Evolutionary conservation across 2,113 vertebrate genomes (phyloP), one percentile per base, ranked within the genome.

Genomic region (Neodontobutis hainanensis): DNA sequence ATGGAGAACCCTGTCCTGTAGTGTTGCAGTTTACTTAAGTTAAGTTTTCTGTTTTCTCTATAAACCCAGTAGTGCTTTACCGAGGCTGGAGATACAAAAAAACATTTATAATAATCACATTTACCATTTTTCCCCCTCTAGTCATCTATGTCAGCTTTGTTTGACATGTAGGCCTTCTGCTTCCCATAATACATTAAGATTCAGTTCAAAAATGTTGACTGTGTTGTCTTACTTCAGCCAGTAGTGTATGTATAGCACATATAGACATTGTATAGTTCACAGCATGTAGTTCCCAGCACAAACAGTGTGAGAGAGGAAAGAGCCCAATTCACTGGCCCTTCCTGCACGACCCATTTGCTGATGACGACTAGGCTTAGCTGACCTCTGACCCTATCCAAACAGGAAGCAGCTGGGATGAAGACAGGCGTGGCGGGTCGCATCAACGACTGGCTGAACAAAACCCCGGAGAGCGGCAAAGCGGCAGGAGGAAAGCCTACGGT

Each of bases 401-500:
- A 99, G 97, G 97, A 99, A 93, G 95, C 96, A 61, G 96, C 96
- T 84, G 96, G 95, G 42, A 93, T 99, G 87, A 99, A 99, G 82
- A 95, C 98, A 74, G 97, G 97, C 27, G 96, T 98, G 73, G 97
- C 97, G 7, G 97, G 95, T 84, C 97, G 97, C 83, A 98, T 99
- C 92, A 99, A 94, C 0, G 97, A 98, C 85, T 99, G 97, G 97
- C 90, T 99, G 88, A 99, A 95, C 68, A 99, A 98, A 94, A 96
- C 96, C 75, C 97, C 97, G 2, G 97, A 99, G 68, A 85, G 93
- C 65, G 92, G 92, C 90, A 97, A 95, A 90, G 89, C 91, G 0
- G 62, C 95, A 47, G 94, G 95, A 91, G 93, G 94, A 82, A 96
- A 94, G 80, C 97, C 97, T 77, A 90, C 93, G 68, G 97, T 98